phyloP scores from a whole-genome alignment of 1,140 invertebrate genomes.

The Platyura marginata region DNA sequence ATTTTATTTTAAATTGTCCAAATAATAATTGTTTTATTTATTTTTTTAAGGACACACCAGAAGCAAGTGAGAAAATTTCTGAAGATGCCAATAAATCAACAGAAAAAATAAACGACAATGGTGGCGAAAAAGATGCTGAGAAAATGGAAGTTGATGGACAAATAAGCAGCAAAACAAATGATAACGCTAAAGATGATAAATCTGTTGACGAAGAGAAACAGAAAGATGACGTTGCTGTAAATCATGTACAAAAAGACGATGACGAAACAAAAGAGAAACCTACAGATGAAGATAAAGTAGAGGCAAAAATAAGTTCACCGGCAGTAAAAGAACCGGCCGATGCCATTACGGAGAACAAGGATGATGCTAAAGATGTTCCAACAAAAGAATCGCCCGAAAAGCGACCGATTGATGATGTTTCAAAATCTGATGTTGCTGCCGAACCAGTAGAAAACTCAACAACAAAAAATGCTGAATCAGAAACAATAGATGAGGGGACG shows the following conservation, averaged over 20 bases:
- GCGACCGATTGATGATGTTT: not conserved
- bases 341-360: not conserved
- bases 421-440: not conserved
- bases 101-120: not conserved
- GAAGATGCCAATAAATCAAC: not conserved
- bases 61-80: too few species aligned
- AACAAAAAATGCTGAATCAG: too few species aligned
- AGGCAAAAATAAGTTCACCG: too few species aligned
- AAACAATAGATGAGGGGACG: too few species aligned
- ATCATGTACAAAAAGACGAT: not conserved
- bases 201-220: not conserved
- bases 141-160: not conserved
- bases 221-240: not conserved
- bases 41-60: too few species aligned
- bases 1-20: not conserved
- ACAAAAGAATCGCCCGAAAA: not conserved
- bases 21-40: too few species aligned
- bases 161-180: not conserved
- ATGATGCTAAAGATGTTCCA: not conserved
- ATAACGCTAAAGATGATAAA: not conserved
- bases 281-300: not conserved
- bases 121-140: not conserved
- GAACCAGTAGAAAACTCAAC: not conserved
- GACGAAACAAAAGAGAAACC: not conserved
- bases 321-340: too few species aligned